Evolutionary conservation across 1,140 invertebrate species (phyloP), one percentile per base, ranked within the genome.

Genomic region (Heliothis virescens): DNA sequence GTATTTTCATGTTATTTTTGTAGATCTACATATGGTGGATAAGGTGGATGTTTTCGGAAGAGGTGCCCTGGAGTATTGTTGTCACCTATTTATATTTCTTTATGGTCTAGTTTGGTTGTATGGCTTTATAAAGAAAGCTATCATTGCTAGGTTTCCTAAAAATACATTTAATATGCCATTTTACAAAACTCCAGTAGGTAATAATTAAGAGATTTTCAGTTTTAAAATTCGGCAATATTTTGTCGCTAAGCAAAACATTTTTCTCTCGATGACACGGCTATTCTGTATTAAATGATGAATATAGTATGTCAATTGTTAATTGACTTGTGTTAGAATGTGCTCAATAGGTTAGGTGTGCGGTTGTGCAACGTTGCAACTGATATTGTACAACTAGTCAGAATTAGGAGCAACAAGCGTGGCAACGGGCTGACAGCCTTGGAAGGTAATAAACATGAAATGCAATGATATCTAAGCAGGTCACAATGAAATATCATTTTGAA

Each of bases 351-450:
- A 67, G 63, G 63, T 67, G 63, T 16, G 63, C 63, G 16, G 41
- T 67, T 41, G 18, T 67, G 63, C 63, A 67, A 67, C 63, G 16
- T 3, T 67, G 63, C 63, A 67, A 67, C 34, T 67, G 63, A 67
- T 67, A 67, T 67, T 67, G 16, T 48, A 67, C 63, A 67, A 67
- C 63, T 4, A 67, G 63, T 50, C 63, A 18, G 63, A 67, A 67
- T 67, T 67, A 67, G 63, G n/a, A 48, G 63, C 41, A 67, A 67
- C 41, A 60, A 67, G 18, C 63, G 41, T 9, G n/a, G 16, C 63
- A 16, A 67, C 18, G 18, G 3, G 16, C 2, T 48, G 41, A 21
- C 63, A 67, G 50, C 63, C 63, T 67, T 67, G 63, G 41, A 3
- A 41, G 34, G 34, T 7, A 41, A 41, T 41, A 41, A 41, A 41